Percentiles rank a stretch among this genome's conserved stretches.
These are phyloP conservation scores for Nerophis lumbriciformis DNA, from an alignment of 2,113 vertebrate genomes.

Conservation along the genomic window DNA sequence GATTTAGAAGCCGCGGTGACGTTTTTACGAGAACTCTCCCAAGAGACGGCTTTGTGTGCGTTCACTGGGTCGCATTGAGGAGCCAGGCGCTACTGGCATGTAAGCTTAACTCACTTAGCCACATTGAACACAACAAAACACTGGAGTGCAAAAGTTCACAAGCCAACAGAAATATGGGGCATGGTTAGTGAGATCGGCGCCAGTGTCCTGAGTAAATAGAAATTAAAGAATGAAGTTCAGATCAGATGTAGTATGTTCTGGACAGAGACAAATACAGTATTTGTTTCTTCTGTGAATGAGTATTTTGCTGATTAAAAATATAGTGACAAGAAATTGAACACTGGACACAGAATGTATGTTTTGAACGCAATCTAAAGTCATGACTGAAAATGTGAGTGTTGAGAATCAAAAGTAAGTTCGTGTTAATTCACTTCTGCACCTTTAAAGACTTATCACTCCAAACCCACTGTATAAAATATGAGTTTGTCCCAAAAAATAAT, in stretches of 20 bases:
- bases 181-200: conserved; percentile 11
- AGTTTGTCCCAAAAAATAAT: too few species aligned
- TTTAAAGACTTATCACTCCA: too few species aligned
- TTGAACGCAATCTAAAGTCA: too few species aligned
- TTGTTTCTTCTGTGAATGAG: conserved; percentile 20
- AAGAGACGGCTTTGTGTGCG: conserved; percentile 58
- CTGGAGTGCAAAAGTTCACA: conserved; percentile 32
- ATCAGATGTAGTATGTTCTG: conserved; percentile 12
- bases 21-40: conserved; percentile 59
- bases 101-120: conserved; percentile 36
- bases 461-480: too few species aligned
- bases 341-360: too few species aligned
- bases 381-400: too few species aligned
- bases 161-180: conserved; percentile 22
- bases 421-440: too few species aligned
- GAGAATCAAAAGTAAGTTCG: too few species aligned
- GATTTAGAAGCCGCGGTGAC: conserved; percentile 63
- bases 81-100: conserved; percentile 48
- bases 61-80: conserved; percentile 66
- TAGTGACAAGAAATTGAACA: too few species aligned
- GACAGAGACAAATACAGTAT: conserved; percentile 16
- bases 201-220: neutral
- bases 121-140: conserved; percentile 4
- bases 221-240: conserved; percentile 11
- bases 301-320: conserved; percentile 6